Conservation (phyloP, 2,113 vertebrate species). For the Cygnus buccinator region DNA sequence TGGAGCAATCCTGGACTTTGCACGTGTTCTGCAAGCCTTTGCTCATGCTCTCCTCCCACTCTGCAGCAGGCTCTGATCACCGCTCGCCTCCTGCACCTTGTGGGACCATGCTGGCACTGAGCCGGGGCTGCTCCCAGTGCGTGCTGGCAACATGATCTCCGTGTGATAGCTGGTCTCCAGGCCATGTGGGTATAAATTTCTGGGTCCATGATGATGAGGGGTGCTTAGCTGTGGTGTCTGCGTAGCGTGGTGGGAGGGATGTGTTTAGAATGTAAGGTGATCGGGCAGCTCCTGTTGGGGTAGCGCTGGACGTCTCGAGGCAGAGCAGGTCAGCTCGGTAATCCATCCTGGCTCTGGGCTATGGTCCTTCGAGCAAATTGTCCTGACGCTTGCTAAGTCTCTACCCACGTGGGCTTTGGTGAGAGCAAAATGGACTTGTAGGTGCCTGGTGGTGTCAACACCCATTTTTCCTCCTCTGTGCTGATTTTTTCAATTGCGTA, state of each 20-base stretch:
- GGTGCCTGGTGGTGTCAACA: background rate
- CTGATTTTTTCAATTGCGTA: background rate
- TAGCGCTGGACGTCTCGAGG: background rate
- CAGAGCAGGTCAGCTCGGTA: background rate
- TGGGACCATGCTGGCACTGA: background rate
- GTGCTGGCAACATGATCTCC: background rate
- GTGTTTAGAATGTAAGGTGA: background rate
- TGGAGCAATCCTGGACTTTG: background rate
- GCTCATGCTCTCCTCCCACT: accelerated
- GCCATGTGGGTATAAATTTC: background rate
- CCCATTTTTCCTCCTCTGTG: background rate
- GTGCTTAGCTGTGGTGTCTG: background rate
- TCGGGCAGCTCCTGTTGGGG: background rate
- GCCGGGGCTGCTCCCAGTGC: background rate
- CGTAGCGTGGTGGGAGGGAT: background rate
- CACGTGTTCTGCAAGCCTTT: background rate
- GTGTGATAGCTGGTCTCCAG: background rate
- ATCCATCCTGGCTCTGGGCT: background rate
- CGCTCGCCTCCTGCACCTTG: accelerated
- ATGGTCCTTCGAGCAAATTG: background rate
- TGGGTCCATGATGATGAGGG: background rate
- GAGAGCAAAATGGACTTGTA: background rate
- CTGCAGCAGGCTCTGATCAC: background rate
- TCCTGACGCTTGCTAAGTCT: background rate
- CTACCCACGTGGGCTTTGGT: background rate